Evolutionary conservation across 1,140 invertebrate genomes (phyloP), one percentile per base, ranked within the genome.

Genomic region (Leptoteleia sp.): DNA sequence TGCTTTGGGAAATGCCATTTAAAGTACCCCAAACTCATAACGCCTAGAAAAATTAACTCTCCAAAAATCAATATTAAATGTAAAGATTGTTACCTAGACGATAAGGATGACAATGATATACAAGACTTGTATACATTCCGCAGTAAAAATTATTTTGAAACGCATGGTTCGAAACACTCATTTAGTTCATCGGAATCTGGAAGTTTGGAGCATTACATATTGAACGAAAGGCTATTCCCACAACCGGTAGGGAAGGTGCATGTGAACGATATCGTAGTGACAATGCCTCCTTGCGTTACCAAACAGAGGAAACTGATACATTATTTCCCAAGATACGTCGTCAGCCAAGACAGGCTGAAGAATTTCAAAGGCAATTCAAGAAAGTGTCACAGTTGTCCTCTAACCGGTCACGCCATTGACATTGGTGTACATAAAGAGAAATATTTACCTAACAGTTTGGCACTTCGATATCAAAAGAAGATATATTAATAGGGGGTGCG

Each of bases 131-230:
- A 47, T 3, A 82, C 80, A 65, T 89, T 85, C 61, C 84, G 87
- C 0, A 77, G 85, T 5, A 70, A 85, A 25, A 87, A 89, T 67
- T 89, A 87, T 15, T 88, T 85, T 15, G 86, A 89, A 3, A 89
- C 87, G 0, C 87, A 89, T 43, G 87, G 86, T 17, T 87, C 84
- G 0, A 67, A 27, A 9, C 42, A 68, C 0, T 83, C 83, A 4
- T 55, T 84, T 2, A 27, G 12, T 3, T 83, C 80, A 0, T 82
- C 78, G 1, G 62, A 57, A 17, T 85, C 79, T 1, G 80, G 59
- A 5, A 86, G 80, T 1, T 57, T 87, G 12, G 55, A 85, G n/a
- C 82, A 85, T 0, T 85, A 75, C 38, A 1, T 82, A 6, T 17
- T 87, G 9, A 88, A 89, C 11, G 82, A 86, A 4, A 45, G 87